Evolutionary conservation across 2,888 invertebrate species (phyloP).

Genomic region (Marronus borbonicus): DNA sequence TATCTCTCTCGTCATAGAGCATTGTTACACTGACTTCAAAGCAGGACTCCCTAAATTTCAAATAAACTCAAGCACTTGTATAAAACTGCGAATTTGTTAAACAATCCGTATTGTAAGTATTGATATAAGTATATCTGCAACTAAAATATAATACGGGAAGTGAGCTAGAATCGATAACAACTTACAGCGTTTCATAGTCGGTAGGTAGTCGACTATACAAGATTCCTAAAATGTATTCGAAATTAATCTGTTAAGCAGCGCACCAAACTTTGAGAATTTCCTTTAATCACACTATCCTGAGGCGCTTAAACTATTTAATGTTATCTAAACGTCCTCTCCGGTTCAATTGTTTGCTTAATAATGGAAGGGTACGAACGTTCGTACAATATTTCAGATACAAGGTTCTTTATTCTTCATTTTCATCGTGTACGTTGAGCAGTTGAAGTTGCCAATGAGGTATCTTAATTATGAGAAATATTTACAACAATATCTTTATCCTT

Average conservation of each 20-base stretch:
- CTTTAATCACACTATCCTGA: neutral
- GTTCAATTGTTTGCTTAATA: constrained; percentile 5
- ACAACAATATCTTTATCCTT: too few relatives aligned
- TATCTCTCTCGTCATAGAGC: too few relatives aligned
- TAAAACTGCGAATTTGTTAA: neutral
- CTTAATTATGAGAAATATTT: too few relatives aligned
- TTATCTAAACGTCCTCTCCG: neutral
- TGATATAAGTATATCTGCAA: neutral
- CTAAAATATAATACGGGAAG: neutral
- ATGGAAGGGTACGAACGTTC: neutral
- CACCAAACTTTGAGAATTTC: constrained; percentile 2
- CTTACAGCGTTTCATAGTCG: neutral
- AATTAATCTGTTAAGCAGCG: neutral
- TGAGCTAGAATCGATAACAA: neutral
- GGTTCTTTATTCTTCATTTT: neutral
- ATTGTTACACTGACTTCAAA: too few relatives aligned
- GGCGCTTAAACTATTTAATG: neutral
- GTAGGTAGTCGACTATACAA: neutral
- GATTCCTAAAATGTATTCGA: neutral
- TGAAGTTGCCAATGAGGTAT: too few relatives aligned
- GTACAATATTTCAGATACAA: neutral
- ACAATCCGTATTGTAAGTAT: neutral
- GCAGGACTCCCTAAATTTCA: too few relatives aligned
- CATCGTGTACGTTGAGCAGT: neutral
- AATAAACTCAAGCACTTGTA: neutral